Base-by-base conservation (phyloP, 2,888 invertebrate genomes). In the Tetanocera ferruginea region DNA sequence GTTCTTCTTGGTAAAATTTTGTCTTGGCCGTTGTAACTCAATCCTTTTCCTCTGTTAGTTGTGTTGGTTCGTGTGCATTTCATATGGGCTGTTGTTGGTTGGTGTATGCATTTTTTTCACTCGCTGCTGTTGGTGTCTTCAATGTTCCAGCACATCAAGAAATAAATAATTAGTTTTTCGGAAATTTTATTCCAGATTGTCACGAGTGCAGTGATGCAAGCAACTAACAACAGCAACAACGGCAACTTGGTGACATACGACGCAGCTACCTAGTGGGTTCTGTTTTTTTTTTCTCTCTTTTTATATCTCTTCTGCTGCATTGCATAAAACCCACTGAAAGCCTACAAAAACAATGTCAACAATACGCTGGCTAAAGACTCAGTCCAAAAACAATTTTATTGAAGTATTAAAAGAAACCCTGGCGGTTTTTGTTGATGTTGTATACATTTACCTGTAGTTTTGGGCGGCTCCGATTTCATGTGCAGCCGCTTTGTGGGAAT, bases 141-240 rank as follows among this genome's bases (percentile, higher is more conserved):
- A 17, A 11, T n/a, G n/a, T 43, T 43, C 69, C 49, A 69, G 49
- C 19, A 49, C 43, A 23, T 14, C 72, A 31, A 71, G 71, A 31
- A 75, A 52, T 17, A 75, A 75, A 25, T 66, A 75, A 75, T 75
- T 67, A 75, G 57, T 60, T 60, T 57, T 52, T 5, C n/a, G 69
- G 74, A 70, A 43, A 43, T 43, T 43, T 69, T 74, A 78, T 70
- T 60, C 62, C 31, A 62, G 64, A 75, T 75, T 75, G 78, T 74
- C 75, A 78, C 70, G 75, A 74, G 74, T 76, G 75, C 78, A 78
- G 49, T 64, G 78, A 78, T 70, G 73, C 76, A 76, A 78, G 60
- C 64, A 37, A 51, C 19, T 57, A 37, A 37, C 82, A 76, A 78
- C 31, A 62, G 37, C 62, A 62, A 77, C 28, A 62, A 25, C 43